A percentile compares a stretch with the other conserved stretches of the same genome.
These are phyloP conservation scores for Tetrapedia diversipes DNA, from an alignment of 2,888 invertebrate genomes.

Conservation along the genomic window DNA sequence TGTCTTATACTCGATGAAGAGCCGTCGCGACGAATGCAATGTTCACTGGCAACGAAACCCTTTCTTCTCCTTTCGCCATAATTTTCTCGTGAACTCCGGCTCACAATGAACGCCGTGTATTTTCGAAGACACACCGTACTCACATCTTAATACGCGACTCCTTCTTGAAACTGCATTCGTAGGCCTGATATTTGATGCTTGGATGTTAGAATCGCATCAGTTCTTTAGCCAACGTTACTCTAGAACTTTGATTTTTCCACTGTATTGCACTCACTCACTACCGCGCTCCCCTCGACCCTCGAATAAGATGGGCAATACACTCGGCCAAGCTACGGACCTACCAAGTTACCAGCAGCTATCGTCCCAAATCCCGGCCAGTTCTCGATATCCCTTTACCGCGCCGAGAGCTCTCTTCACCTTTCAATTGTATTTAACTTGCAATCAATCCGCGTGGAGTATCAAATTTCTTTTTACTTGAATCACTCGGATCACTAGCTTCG, in stretches of 20 bases:
- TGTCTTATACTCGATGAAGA: slow-evolving; percentile 37
- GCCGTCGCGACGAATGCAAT: slow-evolving; percentile 27
- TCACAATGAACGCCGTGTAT: slow-evolving; percentile 7
- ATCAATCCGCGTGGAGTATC: neutral
- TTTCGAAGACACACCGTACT: slow-evolving; percentile 61
- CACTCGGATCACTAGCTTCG: slow-evolving; percentile 17
- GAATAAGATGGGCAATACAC: slow-evolving; percentile 32
- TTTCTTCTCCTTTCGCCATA: slow-evolving; percentile 53
- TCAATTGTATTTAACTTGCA: neutral
- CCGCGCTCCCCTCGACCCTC: slow-evolving; percentile 27
- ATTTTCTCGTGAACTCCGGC: slow-evolving; percentile 33
- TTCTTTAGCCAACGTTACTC: slow-evolving; percentile 20
- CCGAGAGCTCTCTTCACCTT: slow-evolving; percentile 33
- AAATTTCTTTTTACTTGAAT: neutral
- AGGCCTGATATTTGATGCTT: slow-evolving; percentile 52
- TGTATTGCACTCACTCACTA: slow-evolving; percentile 52
- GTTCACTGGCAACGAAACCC: slow-evolving; percentile 42
- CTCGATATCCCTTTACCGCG: slow-evolving; percentile 58
- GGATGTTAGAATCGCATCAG: slow-evolving; percentile 38
- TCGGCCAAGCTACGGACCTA: slow-evolving; percentile 37
- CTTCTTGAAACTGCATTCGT: slow-evolving; percentile 71
- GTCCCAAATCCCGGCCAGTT: slow-evolving; percentile 50
- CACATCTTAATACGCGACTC: slow-evolving; percentile 73
- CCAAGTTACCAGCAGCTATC: slow-evolving; percentile 39
- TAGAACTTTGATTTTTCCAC: slow-evolving; percentile 45